A percentile compares a stretch with the other conserved stretches of the same genome.
These are phyloP conservation scores for Tetragonula carbonaria DNA, from an alignment of 2,888 invertebrate genomes.

Conservation along the genomic window DNA sequence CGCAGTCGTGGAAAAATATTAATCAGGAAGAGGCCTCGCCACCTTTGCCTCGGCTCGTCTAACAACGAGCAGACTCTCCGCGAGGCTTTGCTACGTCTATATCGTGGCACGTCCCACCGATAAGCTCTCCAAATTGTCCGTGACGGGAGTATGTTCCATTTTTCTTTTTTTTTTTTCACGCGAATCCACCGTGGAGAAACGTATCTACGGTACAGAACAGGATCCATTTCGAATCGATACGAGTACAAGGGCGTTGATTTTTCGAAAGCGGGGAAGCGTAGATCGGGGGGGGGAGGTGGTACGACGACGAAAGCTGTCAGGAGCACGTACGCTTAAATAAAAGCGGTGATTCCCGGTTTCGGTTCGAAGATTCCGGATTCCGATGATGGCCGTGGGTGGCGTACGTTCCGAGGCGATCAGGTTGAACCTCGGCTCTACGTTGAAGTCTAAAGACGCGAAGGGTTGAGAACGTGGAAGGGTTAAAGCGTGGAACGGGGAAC, in stretches of 20 bases:
- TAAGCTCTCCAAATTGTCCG: not conserved
- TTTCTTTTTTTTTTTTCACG: not conserved
- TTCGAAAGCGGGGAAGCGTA: not conserved
- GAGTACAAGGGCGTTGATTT: not conserved
- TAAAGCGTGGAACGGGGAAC: conserved; percentile 57
- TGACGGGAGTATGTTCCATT: not conserved
- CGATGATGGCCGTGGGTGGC: conserved; percentile 49
- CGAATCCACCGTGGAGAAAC: too few species aligned
- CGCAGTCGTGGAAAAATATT: conserved; percentile 71
- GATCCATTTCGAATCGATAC: not conserved
- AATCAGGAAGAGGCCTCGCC: conserved; percentile 64
- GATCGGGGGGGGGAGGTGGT: too few species aligned
- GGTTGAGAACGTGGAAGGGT: conserved; percentile 63
- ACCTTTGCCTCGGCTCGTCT: conserved; percentile 38
- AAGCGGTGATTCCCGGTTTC: conserved; percentile 73
- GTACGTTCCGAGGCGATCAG: conserved; percentile 33
- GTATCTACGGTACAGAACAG: too few species aligned
- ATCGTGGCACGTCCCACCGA: not conserved
- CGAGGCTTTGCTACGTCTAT: conserved; percentile 25
- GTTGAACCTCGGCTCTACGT: conserved; percentile 30
- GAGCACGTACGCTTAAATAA: conserved; percentile 74
- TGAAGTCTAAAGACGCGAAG: conserved; percentile 50
- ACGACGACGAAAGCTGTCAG: conserved; percentile 67
- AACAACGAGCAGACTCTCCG: conserved; percentile 22
- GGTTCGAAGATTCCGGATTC: conserved; percentile 72